Conservation (phyloP, 2,888 invertebrate species). For the Archips crataeganus region DNA sequence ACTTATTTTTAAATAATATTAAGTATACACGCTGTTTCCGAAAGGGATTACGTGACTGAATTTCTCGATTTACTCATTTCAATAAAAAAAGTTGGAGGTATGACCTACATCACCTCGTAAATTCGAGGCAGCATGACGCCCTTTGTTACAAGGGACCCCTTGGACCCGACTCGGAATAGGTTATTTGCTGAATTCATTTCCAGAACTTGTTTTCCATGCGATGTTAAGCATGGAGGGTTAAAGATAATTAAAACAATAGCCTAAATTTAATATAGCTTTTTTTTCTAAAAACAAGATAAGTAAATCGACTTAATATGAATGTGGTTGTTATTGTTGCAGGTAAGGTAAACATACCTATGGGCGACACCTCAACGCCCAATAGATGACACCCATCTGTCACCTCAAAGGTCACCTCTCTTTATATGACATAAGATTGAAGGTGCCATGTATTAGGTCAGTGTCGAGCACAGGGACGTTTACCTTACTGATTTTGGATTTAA, state of each 20-base stretch:
- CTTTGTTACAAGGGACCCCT: constrained; percentile 12
- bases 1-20: not conserved
- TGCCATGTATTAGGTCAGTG: too few relatives aligned
- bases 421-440: too few relatives aligned
- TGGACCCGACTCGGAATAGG: constrained; percentile 12
- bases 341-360: too few relatives aligned
- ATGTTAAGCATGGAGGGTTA: not conserved
- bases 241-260: not conserved
- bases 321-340: too few relatives aligned
- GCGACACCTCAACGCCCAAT: too few relatives aligned
- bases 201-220: constrained; percentile 21
- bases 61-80: constrained; percentile 13
- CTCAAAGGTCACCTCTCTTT: too few relatives aligned
- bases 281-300: too few relatives aligned
- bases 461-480: too few relatives aligned
- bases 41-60: constrained; percentile 16
- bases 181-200: constrained; percentile 20
- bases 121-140: constrained; percentile 17
- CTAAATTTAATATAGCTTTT: not conserved
- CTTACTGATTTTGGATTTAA: too few relatives aligned
- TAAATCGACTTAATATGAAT: too few relatives aligned
- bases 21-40: not conserved
- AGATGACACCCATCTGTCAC: too few relatives aligned
- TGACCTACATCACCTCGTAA: constrained; percentile 20
- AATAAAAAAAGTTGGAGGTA: constrained; percentile 19